Conservation (phyloP, 2,797 vertebrate species). For the Valencia hispanica region DNA sequence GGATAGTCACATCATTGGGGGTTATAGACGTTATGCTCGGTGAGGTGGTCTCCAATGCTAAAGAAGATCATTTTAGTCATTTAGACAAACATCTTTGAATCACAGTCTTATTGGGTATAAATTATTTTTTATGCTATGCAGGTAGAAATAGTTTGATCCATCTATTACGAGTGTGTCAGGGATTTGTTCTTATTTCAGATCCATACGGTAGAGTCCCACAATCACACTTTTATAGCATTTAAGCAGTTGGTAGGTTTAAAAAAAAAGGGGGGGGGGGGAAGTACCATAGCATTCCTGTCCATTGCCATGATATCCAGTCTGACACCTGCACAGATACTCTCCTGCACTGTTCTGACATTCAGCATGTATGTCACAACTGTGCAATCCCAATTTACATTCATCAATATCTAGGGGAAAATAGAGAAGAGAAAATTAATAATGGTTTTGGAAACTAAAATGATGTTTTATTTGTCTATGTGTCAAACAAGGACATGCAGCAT, state of each 20-base stretch:
- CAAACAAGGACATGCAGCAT: too few species aligned
- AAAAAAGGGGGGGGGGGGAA: conserved; percentile 13
- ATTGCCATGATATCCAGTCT: conserved; percentile 58
- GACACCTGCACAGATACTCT: conserved; percentile 76
- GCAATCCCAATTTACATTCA: conserved; percentile 75
- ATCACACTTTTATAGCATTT: too few species aligned
- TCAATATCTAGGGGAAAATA: conserved; percentile 80
- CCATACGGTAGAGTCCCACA: too few species aligned
- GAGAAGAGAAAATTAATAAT: neutral
- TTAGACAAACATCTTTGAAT: conserved; percentile 3
- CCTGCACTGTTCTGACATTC: conserved; percentile 81
- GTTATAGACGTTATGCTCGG: conserved; percentile 50
- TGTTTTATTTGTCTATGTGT: too few species aligned
- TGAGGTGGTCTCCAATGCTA: conserved; percentile 42
- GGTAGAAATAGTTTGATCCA: neutral
- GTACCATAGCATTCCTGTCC: conserved; percentile 74
- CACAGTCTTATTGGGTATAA: too few species aligned
- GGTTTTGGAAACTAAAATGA: too few species aligned
- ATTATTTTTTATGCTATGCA: neutral
- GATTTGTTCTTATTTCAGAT: too few species aligned
- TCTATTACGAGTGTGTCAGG: neutral
- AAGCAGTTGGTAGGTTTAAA: neutral
- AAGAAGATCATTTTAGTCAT: neutral
- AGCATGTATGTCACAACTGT: conserved; percentile 78
- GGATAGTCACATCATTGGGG: conserved; percentile 59